phyloP scores from a whole-genome alignment of 2,113 vertebrate genomes.

The Ranitomeya variabilis region DNA sequence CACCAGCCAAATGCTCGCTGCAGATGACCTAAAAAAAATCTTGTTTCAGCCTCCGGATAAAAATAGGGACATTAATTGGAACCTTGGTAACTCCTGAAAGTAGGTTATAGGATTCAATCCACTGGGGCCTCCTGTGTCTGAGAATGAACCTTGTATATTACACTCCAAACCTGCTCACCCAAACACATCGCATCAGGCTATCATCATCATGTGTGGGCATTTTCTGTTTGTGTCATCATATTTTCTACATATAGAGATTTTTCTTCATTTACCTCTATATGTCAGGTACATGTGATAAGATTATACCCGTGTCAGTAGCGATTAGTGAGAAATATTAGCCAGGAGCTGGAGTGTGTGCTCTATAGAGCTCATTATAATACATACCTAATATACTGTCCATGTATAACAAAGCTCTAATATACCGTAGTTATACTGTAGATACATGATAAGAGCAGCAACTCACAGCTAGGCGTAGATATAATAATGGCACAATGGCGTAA shows the following conservation, averaged over 20 bases:
- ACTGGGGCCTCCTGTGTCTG: constrained; percentile 52
- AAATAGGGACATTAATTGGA: constrained; percentile 70
- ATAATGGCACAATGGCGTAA: no score
- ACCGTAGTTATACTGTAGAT: no score
- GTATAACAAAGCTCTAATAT: no score
- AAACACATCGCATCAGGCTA: not conserved
- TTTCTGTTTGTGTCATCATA: not conserved
- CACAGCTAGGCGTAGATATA: no score
- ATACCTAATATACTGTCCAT: no score
- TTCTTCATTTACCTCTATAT: not conserved
- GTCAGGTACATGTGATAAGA: not conserved
- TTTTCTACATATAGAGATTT: not conserved
- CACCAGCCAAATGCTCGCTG: constrained; percentile 38
- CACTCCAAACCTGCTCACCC: not conserved
- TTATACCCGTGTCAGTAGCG: not conserved
- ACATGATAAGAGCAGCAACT: no score
- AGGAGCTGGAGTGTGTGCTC: not conserved
- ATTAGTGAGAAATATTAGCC: not conserved
- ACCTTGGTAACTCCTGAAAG: constrained; percentile 67
- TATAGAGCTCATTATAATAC: not conserved
- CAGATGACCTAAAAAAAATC: constrained; percentile 71
- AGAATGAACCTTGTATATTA: not conserved
- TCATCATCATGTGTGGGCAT: not conserved
- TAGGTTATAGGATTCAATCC: constrained; percentile 68
- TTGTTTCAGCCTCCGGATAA: constrained; percentile 67